These are phyloP conservation scores for Cossypha heuglini DNA, from an alignment of 2,797 vertebrate species.

Conservation along the genomic window DNA sequence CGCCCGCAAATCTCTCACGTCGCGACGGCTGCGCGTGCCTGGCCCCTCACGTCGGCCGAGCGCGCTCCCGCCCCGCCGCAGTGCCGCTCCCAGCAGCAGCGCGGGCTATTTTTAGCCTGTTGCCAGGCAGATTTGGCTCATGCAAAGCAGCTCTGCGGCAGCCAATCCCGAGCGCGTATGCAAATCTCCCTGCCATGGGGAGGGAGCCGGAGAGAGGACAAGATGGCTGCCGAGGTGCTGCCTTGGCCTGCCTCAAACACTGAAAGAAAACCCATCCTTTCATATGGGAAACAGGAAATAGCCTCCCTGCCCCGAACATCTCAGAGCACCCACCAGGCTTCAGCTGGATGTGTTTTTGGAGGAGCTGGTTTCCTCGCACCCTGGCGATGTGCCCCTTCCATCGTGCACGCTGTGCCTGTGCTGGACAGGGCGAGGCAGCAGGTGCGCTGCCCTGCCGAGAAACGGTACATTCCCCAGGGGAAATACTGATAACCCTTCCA, in stretches of 20 bases:
- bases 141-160: constrained; percentile 10
- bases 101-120: constrained; percentile 69
- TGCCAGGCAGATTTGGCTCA: constrained; percentile 65
- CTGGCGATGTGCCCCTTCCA: neutral
- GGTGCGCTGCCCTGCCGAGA: neutral
- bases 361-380: neutral
- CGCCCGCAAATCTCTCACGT: accelerated
- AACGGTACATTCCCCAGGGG: neutral
- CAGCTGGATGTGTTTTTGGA: neutral
- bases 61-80: neutral
- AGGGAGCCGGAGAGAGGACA: neutral
- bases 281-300: neutral
- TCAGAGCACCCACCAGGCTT: neutral
- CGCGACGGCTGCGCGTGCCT: neutral
- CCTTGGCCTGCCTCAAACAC: neutral
- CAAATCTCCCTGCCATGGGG: constrained; percentile 11
- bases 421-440: neutral
- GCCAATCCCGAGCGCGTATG: constrained; percentile 67
- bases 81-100: neutral
- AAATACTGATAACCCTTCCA: neutral
- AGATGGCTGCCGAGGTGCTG: constrained; percentile 4
- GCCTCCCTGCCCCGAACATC: neutral
- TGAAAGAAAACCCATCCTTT: neutral
- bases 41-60: neutral
- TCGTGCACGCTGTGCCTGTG: neutral